Evolutionary conservation across 2,888 invertebrate genomes (phyloP).

Genomic region (Sesamia inferens): DNA sequence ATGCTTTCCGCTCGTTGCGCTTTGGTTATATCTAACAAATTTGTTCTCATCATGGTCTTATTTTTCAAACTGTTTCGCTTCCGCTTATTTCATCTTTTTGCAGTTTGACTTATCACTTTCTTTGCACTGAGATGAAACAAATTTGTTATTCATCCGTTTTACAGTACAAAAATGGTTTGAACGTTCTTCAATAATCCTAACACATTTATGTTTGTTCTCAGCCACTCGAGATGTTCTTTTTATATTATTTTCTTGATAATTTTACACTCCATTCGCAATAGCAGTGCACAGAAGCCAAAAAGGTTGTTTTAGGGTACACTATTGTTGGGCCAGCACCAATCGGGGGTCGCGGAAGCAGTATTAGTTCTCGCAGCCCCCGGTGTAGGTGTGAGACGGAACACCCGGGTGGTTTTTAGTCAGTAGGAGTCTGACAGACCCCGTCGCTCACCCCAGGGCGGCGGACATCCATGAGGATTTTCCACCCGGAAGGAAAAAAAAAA

Average conservation of each 20-base stretch:
- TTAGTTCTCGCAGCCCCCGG: too few relatives aligned
- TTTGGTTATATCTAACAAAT: conserved; percentile 44
- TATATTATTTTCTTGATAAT: conserved; percentile 6
- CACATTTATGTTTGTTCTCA: conserved; percentile 1
- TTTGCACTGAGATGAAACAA: conserved; percentile 16
- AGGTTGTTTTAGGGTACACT: too few relatives aligned
- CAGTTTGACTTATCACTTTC: conserved; percentile 32
- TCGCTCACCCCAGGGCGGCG: too few relatives aligned
- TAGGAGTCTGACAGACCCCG: too few relatives aligned
- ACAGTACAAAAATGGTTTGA: background rate
- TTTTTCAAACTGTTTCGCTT: conserved; percentile 42
- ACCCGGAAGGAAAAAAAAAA: too few relatives aligned
- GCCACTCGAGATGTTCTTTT: background rate
- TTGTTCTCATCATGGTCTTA: conserved; percentile 47
- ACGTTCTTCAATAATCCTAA: conserved; percentile 7
- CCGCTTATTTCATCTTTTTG: conserved; percentile 29
- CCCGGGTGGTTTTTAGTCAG: too few relatives aligned
- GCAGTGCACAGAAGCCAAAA: too few relatives aligned
- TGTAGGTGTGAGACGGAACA: too few relatives aligned
- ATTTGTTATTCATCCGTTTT: conserved; percentile 17
- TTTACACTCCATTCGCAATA: background rate
- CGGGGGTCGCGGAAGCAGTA: too few relatives aligned
- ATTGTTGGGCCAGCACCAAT: too few relatives aligned
- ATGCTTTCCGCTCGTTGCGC: conserved; percentile 71
- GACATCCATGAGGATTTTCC: too few relatives aligned